Conservation (phyloP, 2,113 vertebrate species). For the Phaethornis superciliosus region DNA sequence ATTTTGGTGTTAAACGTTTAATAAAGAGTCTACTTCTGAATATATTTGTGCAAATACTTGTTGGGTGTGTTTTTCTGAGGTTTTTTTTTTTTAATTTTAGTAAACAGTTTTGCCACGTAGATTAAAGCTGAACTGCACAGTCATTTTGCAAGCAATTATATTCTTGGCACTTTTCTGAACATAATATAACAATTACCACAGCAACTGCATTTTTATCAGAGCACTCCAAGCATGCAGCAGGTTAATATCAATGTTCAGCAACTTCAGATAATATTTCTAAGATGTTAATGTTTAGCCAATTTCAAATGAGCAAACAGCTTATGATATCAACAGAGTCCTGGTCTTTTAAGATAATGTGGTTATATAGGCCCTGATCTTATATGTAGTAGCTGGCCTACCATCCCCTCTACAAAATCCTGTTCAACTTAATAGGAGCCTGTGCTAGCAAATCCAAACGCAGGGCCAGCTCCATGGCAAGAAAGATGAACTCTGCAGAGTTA, state of each 20-base stretch:
- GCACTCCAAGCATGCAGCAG: conserved; percentile 49
- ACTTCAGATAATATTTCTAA: conserved; percentile 65
- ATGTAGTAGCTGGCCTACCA: background rate
- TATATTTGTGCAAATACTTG: conserved; percentile 44
- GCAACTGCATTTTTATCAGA: conserved; percentile 60
- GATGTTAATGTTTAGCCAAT: conserved; percentile 56
- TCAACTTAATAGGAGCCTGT: background rate
- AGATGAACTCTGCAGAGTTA: background rate
- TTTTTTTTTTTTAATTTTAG: conserved; percentile 20
- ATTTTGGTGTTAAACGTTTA: conserved; percentile 64
- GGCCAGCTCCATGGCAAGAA: background rate
- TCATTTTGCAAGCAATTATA: conserved; percentile 68
- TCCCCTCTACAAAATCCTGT: background rate
- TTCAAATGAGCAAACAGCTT: conserved; percentile 32
- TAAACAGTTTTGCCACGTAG: conserved; percentile 51
- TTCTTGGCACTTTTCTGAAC: conserved; percentile 67
- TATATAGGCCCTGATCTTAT: background rate
- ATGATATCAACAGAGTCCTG: conserved; percentile 28
- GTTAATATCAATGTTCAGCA: conserved; percentile 53
- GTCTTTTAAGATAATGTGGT: conserved; percentile 52
- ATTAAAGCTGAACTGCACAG: conserved; percentile 71
- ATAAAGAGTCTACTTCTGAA: conserved; percentile 47
- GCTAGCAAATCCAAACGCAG: background rate
- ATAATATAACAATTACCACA: conserved; percentile 66
- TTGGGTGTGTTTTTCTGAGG: too few species aligned